Percentiles rank a stretch among this genome's conserved stretches.
Conservation (phyloP, 2,113 vertebrate genomes). For the Mirounga angustirostris region DNA sequence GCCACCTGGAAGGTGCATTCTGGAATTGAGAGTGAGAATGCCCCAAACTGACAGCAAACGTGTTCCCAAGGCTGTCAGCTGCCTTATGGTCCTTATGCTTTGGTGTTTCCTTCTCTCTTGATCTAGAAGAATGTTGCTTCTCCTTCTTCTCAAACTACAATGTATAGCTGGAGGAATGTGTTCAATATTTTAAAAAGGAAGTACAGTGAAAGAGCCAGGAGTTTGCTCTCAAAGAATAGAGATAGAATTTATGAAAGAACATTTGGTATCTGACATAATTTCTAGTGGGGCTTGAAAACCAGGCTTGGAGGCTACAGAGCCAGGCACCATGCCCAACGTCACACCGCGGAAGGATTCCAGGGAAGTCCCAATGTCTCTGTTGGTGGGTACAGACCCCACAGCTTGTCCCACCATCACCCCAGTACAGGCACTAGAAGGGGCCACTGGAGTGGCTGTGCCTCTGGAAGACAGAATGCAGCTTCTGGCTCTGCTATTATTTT, state of each 20-base stretch:
- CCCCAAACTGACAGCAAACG: neutral
- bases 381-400: neutral
- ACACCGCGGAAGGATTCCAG: neutral
- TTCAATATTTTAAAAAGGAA: neutral
- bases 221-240: neutral
- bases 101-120: neutral
- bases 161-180: neutral
- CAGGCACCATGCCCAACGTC: neutral
- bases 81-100: neutral
- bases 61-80: neutral
- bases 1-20: neutral
- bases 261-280: neutral
- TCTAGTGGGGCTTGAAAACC: neutral
- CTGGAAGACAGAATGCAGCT: neutral
- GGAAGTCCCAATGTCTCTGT: neutral
- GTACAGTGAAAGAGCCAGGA: neutral
- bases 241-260: neutral
- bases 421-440: neutral
- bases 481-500: neutral
- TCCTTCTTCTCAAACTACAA: neutral
- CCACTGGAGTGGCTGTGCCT: neutral
- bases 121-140: neutral
- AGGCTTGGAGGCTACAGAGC: neutral
- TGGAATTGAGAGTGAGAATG: constrained; percentile 18
- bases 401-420: neutral